Evolutionary conservation across 2,113 vertebrate species (phyloP).

Genomic region (Trinectes maculatus): DNA sequence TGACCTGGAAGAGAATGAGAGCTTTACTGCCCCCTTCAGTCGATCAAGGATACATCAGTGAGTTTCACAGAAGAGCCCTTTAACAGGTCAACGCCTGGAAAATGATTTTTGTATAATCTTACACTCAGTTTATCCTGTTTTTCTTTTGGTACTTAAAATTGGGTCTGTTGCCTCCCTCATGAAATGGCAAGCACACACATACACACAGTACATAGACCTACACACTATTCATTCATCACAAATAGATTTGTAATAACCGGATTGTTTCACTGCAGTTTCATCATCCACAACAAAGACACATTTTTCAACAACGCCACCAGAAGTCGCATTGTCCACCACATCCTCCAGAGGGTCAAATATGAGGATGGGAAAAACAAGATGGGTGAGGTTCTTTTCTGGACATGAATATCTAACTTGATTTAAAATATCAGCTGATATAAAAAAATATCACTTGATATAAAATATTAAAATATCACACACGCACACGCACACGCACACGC

Average conservation of each 20-base stretch:
- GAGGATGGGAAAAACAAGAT: constrained; percentile 97
- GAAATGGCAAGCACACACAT: not conserved
- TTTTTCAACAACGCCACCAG: constrained; percentile 96
- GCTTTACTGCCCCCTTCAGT: constrained; percentile 96
- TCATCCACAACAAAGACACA: constrained; percentile 96
- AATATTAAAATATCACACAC: no score
- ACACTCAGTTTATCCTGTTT: not conserved
- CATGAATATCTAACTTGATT: not conserved
- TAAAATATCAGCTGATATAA: no score
- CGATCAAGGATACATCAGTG: constrained; percentile 95
- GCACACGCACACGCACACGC: no score
- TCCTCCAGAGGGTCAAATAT: constrained; percentile 93
- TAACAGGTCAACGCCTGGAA: not conserved
- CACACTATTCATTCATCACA: not conserved
- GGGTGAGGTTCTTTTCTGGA: constrained; percentile 79
- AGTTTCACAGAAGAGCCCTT: constrained; percentile 66
- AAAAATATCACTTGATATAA: no score
- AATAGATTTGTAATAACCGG: constrained; percentile 25
- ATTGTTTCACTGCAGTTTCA: constrained; percentile 85
- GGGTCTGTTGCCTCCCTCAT: not conserved
- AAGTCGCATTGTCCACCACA: constrained; percentile 94
- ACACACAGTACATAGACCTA: not conserved
- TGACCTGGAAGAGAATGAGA: constrained; percentile 95
- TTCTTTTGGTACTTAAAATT: constrained; percentile 7
- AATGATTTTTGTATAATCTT: not conserved